Evolutionary conservation across 1,140 invertebrate genomes (phyloP).

Genomic region (Myzus persicae): DNA sequence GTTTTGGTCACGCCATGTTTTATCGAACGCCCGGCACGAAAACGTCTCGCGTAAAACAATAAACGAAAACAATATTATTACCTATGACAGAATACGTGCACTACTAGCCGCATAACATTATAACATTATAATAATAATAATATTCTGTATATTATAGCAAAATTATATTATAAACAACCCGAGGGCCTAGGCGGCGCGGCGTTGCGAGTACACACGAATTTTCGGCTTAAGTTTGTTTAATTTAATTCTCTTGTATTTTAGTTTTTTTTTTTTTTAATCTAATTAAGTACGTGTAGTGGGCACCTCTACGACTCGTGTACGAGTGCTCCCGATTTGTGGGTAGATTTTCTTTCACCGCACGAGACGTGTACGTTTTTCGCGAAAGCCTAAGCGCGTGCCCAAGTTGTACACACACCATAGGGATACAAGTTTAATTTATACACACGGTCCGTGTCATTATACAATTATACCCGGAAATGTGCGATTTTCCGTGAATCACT

Average conservation of each 20-base stretch:
- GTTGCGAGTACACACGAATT: neutral
- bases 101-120: neutral
- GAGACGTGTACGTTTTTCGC: neutral
- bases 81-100: constrained; percentile 29
- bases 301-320: neutral
- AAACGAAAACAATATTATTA: constrained; percentile 31
- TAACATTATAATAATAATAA: neutral
- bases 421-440: neutral
- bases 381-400: neutral
- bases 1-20: constrained; percentile 50
- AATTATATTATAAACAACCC: neutral
- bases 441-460: neutral
- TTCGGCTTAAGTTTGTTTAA: neutral
- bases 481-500: too few species aligned
- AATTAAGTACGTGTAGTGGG: neutral
- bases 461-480: neutral
- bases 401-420: neutral
- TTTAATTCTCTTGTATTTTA: neutral
- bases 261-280: neutral
- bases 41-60: constrained; percentile 26
- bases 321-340: neutral
- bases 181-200: too few species aligned
- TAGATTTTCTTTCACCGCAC: neutral
- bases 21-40: constrained; percentile 36
- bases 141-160: neutral